Percentiles rank a stretch among this genome's conserved stretches.
Conservation (phyloP, 2,797 vertebrate species). For the Clarias pachynema region DNA sequence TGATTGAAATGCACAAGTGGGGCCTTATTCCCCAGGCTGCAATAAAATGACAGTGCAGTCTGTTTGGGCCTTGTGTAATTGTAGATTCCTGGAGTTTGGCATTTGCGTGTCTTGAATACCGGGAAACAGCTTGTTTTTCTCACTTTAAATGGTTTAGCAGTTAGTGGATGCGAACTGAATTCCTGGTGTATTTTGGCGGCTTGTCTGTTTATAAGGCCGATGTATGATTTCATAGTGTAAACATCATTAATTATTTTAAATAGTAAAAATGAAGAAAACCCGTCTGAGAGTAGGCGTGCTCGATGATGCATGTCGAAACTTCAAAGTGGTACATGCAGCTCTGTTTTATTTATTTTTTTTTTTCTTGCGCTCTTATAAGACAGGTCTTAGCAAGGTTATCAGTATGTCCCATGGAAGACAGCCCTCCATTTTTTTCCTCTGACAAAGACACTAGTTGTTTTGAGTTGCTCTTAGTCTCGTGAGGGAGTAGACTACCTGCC, state of each 20-base stretch:
- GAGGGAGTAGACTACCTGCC: conserved; percentile 58
- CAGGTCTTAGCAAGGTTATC: neutral
- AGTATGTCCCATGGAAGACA: conserved; percentile 6
- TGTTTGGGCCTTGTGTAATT: conserved; percentile 14
- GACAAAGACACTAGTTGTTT: conserved; percentile 22
- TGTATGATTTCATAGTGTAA: neutral
- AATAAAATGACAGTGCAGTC: conserved; percentile 18
- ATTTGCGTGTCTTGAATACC: neutral
- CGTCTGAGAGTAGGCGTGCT: neutral
- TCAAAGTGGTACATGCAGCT: neutral
- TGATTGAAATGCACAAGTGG: conserved; percentile 49
- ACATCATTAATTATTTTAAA: neutral
- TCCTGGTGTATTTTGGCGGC: neutral
- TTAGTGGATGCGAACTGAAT: neutral
- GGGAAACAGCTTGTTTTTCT: conserved; percentile 10
- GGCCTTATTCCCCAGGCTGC: conserved; percentile 34
- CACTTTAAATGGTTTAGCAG: neutral
- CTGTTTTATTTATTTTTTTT: too few relatives aligned
- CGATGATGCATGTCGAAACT: neutral
- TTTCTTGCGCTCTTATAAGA: neutral
- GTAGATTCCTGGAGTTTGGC: conserved; percentile 28
- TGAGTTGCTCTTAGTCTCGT: neutral
- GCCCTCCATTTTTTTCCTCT: conserved; percentile 26
- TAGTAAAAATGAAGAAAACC: too few relatives aligned
- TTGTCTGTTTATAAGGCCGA: neutral